A percentile compares a stretch with the other conserved stretches of the same genome.
phyloP scores from a whole-genome alignment of 2,888 invertebrate genomes.

The Glaucopsyche alexis region DNA sequence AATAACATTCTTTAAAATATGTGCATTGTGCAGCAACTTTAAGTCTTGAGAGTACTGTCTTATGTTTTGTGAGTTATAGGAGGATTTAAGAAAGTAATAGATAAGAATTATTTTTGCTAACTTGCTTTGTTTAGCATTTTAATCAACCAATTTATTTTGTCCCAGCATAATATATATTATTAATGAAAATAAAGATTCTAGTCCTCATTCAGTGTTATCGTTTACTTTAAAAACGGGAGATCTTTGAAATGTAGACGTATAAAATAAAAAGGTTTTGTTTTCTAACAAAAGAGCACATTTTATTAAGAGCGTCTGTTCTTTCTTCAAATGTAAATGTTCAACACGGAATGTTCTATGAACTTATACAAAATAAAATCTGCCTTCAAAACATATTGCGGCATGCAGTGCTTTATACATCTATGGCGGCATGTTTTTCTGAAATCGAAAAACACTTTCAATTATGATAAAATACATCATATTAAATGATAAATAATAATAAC shows the following conservation, averaged over 20 bases:
- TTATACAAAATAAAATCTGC: neutral
- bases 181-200: neutral
- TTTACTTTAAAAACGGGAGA: neutral
- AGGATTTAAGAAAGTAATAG: no score
- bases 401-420: no score
- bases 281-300: slow-evolving; percentile 8
- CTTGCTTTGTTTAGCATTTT: no score
- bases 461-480: neutral
- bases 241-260: neutral
- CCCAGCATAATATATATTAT: no score
- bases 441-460: slow-evolving; percentile 5
- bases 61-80: no score
- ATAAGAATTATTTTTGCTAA: no score
- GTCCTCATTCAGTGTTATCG: neutral
- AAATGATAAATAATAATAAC: slow-evolving; percentile 12
- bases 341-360: neutral
- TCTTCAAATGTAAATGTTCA: slow-evolving; percentile 13
- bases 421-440: neutral
- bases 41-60: no score
- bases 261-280: slow-evolving; percentile 5
- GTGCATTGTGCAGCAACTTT: no score
- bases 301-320: neutral
- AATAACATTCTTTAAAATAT: no score
- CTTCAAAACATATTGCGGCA: neutral
- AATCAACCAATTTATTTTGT: no score